phyloP scores from a whole-genome alignment of 2,797 vertebrate genomes.

The Periparus ater region DNA sequence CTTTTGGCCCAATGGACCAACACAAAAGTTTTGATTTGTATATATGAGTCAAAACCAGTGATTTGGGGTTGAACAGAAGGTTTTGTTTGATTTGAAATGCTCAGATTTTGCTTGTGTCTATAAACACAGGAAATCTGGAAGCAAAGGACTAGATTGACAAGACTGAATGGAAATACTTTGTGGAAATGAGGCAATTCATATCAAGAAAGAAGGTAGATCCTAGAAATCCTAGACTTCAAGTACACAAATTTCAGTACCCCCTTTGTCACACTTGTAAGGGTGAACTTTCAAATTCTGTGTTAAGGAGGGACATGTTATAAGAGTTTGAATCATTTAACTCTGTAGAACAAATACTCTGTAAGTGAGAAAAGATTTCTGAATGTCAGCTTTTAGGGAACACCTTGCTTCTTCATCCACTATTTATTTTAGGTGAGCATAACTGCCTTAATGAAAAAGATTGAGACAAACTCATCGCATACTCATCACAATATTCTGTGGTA shows the following conservation, averaged over 20 bases:
- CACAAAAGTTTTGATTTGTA: neutral
- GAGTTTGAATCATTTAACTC: neutral
- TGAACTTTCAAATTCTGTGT: neutral
- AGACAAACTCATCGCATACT: neutral
- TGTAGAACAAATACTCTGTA: neutral
- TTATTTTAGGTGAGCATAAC: neutral
- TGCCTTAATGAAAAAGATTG: neutral
- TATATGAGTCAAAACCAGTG: neutral
- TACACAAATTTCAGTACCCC: neutral
- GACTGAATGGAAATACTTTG: neutral
- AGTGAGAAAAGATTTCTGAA: neutral
- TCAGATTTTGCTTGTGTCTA: neutral
- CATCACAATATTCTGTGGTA: neutral
- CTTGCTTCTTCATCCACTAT: neutral
- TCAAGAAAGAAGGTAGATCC: neutral
- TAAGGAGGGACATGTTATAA: neutral
- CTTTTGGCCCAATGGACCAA: neutral
- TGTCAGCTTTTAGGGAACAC: neutral
- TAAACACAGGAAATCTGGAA: neutral
- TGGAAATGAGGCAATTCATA: neutral
- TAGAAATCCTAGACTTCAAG: neutral
- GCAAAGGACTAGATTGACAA: neutral
- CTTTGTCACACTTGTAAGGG: neutral
- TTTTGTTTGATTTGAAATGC: neutral
- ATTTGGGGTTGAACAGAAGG: neutral